Percentiles rank a stretch among this genome's conserved stretches.
phyloP scores from a whole-genome alignment of 2,113 vertebrate genomes.

The Silurus asotus region DNA sequence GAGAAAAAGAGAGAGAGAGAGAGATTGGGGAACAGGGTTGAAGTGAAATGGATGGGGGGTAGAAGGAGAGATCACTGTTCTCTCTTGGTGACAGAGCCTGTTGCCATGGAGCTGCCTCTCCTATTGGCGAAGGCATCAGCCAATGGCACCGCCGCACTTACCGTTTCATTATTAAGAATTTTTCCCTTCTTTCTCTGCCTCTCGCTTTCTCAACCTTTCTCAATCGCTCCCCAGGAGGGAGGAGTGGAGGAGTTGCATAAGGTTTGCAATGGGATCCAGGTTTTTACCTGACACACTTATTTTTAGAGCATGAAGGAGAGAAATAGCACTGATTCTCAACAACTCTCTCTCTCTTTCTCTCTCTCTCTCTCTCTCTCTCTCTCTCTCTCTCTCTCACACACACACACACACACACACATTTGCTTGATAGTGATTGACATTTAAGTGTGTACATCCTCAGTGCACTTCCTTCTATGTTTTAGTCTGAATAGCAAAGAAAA shows the following conservation, averaged over 20 bases:
- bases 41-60: constrained; percentile 66
- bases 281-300: constrained; percentile 59
- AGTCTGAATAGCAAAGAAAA: not conserved
- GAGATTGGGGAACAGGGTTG: constrained; percentile 61
- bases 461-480: not conserved
- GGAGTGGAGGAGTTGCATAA: constrained; percentile 65
- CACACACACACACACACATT: constrained; percentile 36
- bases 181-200: constrained; percentile 58
- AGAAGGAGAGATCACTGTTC: constrained; percentile 72
- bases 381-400: not conserved
- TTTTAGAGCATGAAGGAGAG: constrained; percentile 42
- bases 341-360: not conserved
- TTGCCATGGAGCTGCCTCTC: constrained; percentile 86
- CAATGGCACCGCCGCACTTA: constrained; percentile 76
- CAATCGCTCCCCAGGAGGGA: constrained; percentile 44
- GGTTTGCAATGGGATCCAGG: constrained; percentile 61
- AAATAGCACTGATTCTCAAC: not conserved
- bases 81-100: constrained; percentile 85
- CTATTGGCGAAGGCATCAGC: constrained; percentile 80
- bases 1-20: constrained; percentile 30
- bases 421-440: constrained; percentile 2
- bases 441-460: not conserved
- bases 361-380: not conserved
- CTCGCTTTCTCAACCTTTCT: constrained; percentile 19
- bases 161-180: constrained; percentile 83